Conservation (phyloP, 2,797 vertebrate species). For the Oophaga sylvatica region DNA sequence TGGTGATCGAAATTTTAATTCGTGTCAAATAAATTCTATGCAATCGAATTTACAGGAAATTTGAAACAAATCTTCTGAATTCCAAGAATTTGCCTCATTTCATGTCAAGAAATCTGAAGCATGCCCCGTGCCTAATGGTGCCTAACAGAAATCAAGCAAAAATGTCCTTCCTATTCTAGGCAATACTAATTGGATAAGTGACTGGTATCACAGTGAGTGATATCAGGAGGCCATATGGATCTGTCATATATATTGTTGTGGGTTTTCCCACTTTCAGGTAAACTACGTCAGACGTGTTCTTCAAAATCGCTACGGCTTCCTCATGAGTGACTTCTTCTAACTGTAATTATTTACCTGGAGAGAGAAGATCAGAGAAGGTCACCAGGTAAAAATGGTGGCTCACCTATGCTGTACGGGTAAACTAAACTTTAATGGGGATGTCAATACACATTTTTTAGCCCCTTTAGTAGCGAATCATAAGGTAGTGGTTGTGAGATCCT, state of each 20-base stretch:
- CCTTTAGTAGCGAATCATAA: neutral
- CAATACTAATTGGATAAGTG: neutral
- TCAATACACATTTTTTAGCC: too few relatives aligned
- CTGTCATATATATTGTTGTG: slow-evolving; percentile 93
- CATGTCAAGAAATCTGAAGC: too few relatives aligned
- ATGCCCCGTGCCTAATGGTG: too few relatives aligned
- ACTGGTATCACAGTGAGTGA: slow-evolving; percentile 91
- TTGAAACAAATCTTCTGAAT: too few relatives aligned
- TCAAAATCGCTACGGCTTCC: slow-evolving; percentile 94
- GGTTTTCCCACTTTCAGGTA: slow-evolving; percentile 96
- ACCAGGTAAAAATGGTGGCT: neutral
- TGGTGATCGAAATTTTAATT: too few relatives aligned
- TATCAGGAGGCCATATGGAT: slow-evolving; percentile 94
- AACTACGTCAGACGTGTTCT: slow-evolving; percentile 94
- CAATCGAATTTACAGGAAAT: too few relatives aligned
- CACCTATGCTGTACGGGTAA: neutral
- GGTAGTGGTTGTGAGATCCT: neutral
- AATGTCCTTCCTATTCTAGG: too few relatives aligned
- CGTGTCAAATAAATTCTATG: too few relatives aligned
- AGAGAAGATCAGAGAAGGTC: slow-evolving; percentile 8
- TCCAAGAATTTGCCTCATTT: too few relatives aligned
- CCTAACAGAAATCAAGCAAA: too few relatives aligned
- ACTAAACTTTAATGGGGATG: neutral
- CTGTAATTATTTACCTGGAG: slow-evolving; percentile 94
- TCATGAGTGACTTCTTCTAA: slow-evolving; percentile 96